phyloP scores from a whole-genome alignment of 2,113 vertebrate species.

The Sorex araneus region DNA sequence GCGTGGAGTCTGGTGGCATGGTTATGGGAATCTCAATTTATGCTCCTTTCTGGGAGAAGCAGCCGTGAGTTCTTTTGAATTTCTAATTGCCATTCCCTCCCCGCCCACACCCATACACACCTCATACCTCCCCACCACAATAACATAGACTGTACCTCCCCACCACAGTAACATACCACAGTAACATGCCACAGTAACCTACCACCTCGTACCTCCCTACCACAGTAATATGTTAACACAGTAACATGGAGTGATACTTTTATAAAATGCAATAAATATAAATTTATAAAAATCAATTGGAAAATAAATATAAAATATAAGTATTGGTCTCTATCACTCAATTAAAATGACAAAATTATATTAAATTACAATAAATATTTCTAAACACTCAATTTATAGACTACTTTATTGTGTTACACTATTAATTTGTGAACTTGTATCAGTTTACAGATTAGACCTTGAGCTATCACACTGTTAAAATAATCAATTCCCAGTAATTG shows the following conservation, averaged over 20 bases:
- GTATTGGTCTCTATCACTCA: neutral
- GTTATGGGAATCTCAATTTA: too few relatives aligned
- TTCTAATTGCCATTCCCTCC: too few relatives aligned
- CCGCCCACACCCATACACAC: too few relatives aligned
- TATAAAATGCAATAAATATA: constrained; percentile 45
- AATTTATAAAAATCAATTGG: neutral
- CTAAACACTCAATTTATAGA: neutral
- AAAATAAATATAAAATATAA: constrained; percentile 15
- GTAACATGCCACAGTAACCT: too few relatives aligned
- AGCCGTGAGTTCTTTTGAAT: too few relatives aligned
- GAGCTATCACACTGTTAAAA: constrained; percentile 6
- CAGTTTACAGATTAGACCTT: neutral
- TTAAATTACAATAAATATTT: constrained; percentile 27
- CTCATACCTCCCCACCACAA: too few relatives aligned
- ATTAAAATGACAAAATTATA: constrained; percentile 13
- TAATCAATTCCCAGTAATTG: neutral
- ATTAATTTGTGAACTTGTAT: neutral
- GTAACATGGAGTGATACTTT: neutral
- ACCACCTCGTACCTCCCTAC: too few relatives aligned
- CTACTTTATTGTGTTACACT: neutral
- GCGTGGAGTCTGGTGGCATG: too few relatives aligned
- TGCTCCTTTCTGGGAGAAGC: too few relatives aligned
- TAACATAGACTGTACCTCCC: too few relatives aligned
- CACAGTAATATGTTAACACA: too few relatives aligned
- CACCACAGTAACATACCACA: too few relatives aligned